Evolutionary conservation across 2,888 invertebrate species (phyloP), one percentile per base, ranked within the genome.

Genomic region (Drosophila kuntzei): DNA sequence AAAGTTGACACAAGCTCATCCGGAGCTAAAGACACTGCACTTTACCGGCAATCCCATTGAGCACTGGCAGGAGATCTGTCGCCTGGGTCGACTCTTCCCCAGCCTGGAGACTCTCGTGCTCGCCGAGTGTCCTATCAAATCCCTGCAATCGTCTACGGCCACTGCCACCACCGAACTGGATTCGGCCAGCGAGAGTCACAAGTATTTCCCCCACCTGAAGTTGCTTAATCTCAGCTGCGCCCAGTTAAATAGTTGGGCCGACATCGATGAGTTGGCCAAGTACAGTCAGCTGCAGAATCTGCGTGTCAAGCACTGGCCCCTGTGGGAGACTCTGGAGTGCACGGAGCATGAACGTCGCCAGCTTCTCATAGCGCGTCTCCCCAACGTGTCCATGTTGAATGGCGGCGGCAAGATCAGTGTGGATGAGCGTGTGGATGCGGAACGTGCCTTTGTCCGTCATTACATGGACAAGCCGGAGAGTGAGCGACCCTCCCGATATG

Each of bases 341-440:
- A 97, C 97, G 12, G 97, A 97, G 91, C 97, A 98, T 92, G 97
- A 98, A 92, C 93, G 98, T 60, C 94, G 98, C 54, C 95, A 98
- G 91, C 94, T 98, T 63, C 93, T 98, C 55, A 96, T 98, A 50
- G 98, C 98, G 11, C 94, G 98, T 71, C 93, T 98, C 69, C 98
- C 98, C 37, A 96, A 95, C 91, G 95, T 98, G 46, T 94, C 95
- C 75, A 96, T 96, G 55, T 93, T 98, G 41, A 98, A 98, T 93
- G 98, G 98, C 0, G 98, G 98, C 61, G 97, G 96, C 16, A 94
- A 94, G 12, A 97, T 98, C 79, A 95, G 95, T 34, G 94, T 94
- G 0, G 96, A 96, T 80, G 98, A 98, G 91, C 94, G 98, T 63
- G 98, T 98, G 92, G 96, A 97, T 89, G 97, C 98, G 12, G 98